Percentiles rank a stretch among this genome's conserved stretches.
Evolutionary conservation across 2,888 invertebrate species (phyloP).

Genomic region (Parelbella ahira): DNA sequence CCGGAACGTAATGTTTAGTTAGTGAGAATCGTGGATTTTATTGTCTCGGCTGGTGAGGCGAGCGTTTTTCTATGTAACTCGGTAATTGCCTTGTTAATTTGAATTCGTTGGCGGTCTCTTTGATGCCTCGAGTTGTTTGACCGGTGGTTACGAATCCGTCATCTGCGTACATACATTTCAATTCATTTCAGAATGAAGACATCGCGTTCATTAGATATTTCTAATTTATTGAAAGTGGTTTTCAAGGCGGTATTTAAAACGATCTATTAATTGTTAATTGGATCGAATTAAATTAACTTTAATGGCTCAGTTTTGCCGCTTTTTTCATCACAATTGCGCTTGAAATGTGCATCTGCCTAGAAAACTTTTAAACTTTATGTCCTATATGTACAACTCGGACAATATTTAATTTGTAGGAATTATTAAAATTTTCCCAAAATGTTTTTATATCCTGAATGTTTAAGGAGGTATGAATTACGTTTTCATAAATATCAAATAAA

Average conservation of each 20-base stretch:
- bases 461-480: no score
- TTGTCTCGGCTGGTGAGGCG: slow-evolving; percentile 46
- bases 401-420: no score
- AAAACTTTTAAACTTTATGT: no score
- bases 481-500: no score
- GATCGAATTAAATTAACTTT: no score
- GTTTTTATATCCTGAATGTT: no score
- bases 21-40: slow-evolving; percentile 46
- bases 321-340: no score
- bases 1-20: slow-evolving; percentile 24
- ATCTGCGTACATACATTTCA: slow-evolving; percentile 46
- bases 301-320: no score
- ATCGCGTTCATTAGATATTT: slow-evolving; percentile 60
- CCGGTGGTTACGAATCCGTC: slow-evolving; percentile 60
- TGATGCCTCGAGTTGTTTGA: slow-evolving; percentile 61
- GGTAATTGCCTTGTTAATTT: slow-evolving; percentile 76
- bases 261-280: slow-evolving; percentile 48
- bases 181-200: slow-evolving; percentile 56
- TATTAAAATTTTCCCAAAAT: no score
- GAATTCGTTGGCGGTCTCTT: slow-evolving; percentile 61
- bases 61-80: slow-evolving; percentile 57
- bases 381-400: no score
- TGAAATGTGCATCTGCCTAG: no score
- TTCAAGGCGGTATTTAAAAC: slow-evolving; percentile 38
- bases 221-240: slow-evolving; percentile 56